A percentile compares a stretch with the other conserved stretches of the same genome.
Evolutionary conservation across 2,888 invertebrate genomes (phyloP).

Genomic region (Malacosoma neustria): DNA sequence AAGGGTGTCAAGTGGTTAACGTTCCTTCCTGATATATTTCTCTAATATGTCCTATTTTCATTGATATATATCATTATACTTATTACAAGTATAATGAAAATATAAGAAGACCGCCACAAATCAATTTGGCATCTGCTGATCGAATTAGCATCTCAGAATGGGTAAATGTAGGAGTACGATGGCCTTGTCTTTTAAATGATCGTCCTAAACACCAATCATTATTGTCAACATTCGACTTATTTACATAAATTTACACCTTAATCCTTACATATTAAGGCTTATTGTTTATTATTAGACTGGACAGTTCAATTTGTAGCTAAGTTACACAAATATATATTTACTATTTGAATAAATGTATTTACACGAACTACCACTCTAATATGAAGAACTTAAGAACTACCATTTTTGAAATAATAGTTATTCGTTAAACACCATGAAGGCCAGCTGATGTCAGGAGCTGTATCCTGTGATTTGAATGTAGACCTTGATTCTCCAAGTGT

Average conservation of each 20-base stretch:
- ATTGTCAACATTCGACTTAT: not conserved
- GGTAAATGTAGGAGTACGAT: slow-evolving; percentile 46
- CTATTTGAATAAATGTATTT: too few relatives aligned
- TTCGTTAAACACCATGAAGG: slow-evolving; percentile 11
- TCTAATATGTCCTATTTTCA: too few relatives aligned
- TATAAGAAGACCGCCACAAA: too few relatives aligned
- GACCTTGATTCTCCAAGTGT: slow-evolving; percentile 24
- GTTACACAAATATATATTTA: too few relatives aligned
- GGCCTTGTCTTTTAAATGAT: slow-evolving; percentile 40
- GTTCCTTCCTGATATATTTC: too few relatives aligned
- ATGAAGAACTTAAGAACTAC: too few relatives aligned
- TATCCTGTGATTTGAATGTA: slow-evolving; percentile 16
- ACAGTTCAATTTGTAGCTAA: not conserved
- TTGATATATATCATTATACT: too few relatives aligned
- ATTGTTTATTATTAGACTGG: not conserved
- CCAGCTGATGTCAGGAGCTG: slow-evolving; percentile 28
- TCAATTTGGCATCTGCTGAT: not conserved
- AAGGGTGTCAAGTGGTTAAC: too few relatives aligned
- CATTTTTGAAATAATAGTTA: not conserved
- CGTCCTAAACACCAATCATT: not conserved
- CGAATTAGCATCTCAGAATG: slow-evolving; percentile 41
- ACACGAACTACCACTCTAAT: too few relatives aligned
- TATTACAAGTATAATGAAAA: too few relatives aligned
- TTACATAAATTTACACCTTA: not conserved
- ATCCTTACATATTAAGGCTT: not conserved